Evolutionary conservation across 2,113 vertebrate genomes (phyloP), one percentile per base, ranked within the genome.

Genomic region (Cinclus mexicanus): DNA sequence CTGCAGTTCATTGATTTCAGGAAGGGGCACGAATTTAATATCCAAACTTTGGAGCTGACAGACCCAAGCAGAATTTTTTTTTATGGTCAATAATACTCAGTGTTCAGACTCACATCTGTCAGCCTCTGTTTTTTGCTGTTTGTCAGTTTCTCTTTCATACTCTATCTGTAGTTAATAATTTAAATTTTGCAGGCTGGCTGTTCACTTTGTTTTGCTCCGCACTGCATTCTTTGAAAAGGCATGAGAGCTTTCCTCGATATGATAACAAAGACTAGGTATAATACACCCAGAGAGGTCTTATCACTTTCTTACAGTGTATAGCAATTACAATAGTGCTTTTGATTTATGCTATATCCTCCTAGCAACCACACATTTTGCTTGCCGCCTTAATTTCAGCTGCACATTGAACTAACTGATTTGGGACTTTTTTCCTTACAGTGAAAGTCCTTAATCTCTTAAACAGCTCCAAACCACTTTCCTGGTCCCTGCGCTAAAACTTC

Each of bases 281-380:
- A 86, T 94, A 85, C 31, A 72, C 78, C 59, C 91, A 90, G 91
- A 87, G 67, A 95, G 65, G 95, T 94, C 91, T 97, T 96, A 97
- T 91, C 96, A 74, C 69, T 95, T 82, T 55, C 70, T 94, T 89
- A 87, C 94, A 94, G 91, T 91, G 78, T 84, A 44, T 64, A 89
- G 92, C 72, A 96, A 94, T 97, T 96, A 93, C 57, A 87, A 91
- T 53, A 82, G 80, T 1, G 2, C 86, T 87, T 96, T 92, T 96
- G 96, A 89, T 95, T 94, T 95, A 92, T 87, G 52, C 67, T 94
- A 79, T 89, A 94, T 85, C 90, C 82, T 76, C 92, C 52, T 95
- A 88, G 94, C 95, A 96, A 83, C 94, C 81, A 76, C 78, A 63
- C 23, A 60, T 92, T 93, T 67, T 91, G 83, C 75, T 93, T 93